Conservation (phyloP, 2,113 vertebrate genomes). For the Stictonetta naevosa region DNA sequence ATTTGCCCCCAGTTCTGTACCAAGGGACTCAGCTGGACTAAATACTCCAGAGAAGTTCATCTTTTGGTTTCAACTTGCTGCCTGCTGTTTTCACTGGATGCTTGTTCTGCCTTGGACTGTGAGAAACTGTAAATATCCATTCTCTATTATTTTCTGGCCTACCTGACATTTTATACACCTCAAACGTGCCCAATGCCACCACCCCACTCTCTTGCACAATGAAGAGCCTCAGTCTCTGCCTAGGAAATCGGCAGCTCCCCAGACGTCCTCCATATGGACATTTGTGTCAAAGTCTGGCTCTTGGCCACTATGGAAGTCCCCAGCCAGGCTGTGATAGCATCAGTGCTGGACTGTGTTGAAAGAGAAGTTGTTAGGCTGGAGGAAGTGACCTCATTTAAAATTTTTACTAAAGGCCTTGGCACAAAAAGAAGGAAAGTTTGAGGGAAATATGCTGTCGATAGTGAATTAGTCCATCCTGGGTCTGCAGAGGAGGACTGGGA, state of each 20-base stretch:
- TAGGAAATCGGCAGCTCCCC: background rate
- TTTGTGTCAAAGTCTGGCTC: background rate
- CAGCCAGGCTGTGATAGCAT: background rate
- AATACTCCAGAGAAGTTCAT: background rate
- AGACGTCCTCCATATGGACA: fast-evolving
- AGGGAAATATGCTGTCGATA: background rate
- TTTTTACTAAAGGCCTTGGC: constrained; percentile 7
- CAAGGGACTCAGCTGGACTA: background rate
- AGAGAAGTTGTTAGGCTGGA: background rate
- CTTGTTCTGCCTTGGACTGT: background rate
- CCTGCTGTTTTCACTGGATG: background rate
- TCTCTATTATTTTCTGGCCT: background rate
- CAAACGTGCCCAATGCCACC: background rate
- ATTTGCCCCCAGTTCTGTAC: background rate
- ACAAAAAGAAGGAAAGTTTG: background rate
- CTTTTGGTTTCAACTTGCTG: background rate
- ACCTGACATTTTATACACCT: background rate
- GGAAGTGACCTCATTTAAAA: background rate
- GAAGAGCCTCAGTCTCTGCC: background rate
- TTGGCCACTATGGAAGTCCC: background rate
- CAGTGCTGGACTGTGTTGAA: background rate
- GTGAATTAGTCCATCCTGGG: background rate
- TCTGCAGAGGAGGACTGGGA: background rate
- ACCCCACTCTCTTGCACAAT: fast-evolving
- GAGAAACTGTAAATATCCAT: background rate